These are phyloP conservation scores for Pollenia angustigena DNA, from an alignment of 2,888 invertebrate genomes.

Conservation along the genomic window DNA sequence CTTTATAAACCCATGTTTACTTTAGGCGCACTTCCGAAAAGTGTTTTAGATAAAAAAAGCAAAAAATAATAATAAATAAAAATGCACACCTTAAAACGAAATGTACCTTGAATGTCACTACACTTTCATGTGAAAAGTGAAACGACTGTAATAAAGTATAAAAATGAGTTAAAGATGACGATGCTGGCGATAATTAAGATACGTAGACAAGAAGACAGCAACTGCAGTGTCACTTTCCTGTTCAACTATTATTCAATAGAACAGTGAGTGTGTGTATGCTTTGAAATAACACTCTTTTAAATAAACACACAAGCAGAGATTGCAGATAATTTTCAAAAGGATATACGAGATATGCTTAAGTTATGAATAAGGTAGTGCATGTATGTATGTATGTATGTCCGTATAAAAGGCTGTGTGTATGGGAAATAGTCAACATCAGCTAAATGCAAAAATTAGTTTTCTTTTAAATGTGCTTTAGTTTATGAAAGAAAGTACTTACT, in stretches of 20 bases:
- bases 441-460: constrained; percentile 35
- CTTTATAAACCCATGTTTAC: too few relatives aligned
- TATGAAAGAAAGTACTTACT: too few relatives aligned
- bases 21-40: too few relatives aligned
- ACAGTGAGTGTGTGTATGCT: constrained; percentile 23
- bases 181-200: constrained; percentile 41
- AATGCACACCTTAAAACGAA: neutral
- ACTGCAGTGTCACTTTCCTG: constrained; percentile 74
- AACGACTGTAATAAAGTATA: constrained; percentile 32
- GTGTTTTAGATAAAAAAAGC: neutral
- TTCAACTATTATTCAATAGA: constrained; percentile 58
- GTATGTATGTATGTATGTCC: neutral
- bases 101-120: neutral
- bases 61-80: neutral
- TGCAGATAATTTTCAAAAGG: constrained; percentile 67
- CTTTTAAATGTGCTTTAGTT: neutral
- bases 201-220: constrained; percentile 77
- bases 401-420: neutral
- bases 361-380: neutral
- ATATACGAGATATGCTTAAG: constrained; percentile 33
- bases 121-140: constrained; percentile 1
- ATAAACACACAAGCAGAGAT: constrained; percentile 50
- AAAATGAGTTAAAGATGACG: constrained; percentile 36
- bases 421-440: constrained; percentile 1
- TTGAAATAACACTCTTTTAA: constrained; percentile 44